A percentile compares a stretch with the other conserved stretches of the same genome.
Conservation (phyloP, 2,113 vertebrate species). For the Terrapene triunguis region DNA sequence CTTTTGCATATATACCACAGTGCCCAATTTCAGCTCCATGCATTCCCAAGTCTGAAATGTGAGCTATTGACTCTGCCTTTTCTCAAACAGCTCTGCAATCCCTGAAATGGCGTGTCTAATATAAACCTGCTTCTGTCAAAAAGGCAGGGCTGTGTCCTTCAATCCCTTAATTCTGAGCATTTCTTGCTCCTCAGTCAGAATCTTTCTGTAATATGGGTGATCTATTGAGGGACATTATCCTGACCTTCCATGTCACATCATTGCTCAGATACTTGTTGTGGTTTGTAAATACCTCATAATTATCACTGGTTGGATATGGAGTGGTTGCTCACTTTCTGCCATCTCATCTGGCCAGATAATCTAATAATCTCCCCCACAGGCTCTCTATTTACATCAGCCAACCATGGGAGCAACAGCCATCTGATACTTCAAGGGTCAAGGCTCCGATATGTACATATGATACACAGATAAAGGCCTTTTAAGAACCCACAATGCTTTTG, state of each 20-base stretch:
- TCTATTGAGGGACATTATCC: neutral
- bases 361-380: accelerated
- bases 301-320: neutral
- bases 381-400: neutral
- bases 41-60: neutral
- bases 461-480: neutral
- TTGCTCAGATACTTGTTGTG: neutral
- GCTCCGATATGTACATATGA: neutral
- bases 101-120: neutral
- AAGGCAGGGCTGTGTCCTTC: neutral
- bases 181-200: neutral
- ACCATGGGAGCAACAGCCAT: neutral
- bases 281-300: neutral
- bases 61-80: neutral
- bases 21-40: neutral
- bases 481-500: neutral
- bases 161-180: neutral
- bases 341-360: neutral
- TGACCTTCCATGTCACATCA: neutral
- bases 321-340: neutral
- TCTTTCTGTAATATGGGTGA: neutral
- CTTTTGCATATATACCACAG: neutral
- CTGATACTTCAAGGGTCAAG: conserved; percentile 15
- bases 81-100: neutral
- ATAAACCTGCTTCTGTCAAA: neutral